Evolutionary conservation across 1,140 invertebrate genomes (phyloP).

Genomic region (Leptonema lineaticorne): DNA sequence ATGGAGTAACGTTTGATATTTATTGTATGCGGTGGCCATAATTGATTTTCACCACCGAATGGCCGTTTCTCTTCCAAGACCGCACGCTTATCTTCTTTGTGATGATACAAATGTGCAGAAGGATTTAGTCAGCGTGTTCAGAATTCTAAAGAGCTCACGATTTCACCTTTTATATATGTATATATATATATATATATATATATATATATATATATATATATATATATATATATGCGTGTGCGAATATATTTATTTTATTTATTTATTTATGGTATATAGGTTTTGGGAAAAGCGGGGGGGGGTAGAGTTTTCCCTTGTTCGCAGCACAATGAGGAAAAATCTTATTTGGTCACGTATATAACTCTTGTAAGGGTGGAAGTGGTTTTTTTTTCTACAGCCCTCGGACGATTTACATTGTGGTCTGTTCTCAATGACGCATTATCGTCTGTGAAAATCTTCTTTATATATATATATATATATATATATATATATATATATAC

Average conservation of each 20-base stretch:
- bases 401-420: constrained; percentile 19
- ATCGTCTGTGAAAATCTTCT: too few species aligned
- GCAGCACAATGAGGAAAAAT: constrained; percentile 18
- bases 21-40: constrained; percentile 3
- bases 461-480: too few species aligned
- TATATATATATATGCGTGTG: too few species aligned
- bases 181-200: too few species aligned
- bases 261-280: too few species aligned
- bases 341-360: constrained; percentile 20
- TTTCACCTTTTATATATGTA: constrained; percentile 16
- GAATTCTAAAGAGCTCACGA: neutral
- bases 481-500: neutral
- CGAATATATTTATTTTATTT: too few species aligned
- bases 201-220: too few species aligned
- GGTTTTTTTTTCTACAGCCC: too few species aligned
- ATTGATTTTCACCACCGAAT: neutral
- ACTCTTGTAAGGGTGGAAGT: too few species aligned
- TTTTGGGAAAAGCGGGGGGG: too few species aligned
- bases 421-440: neutral
- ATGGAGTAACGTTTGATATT: neutral
- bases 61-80: neutral
- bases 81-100: constrained; percentile 18
- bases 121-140: constrained; percentile 22
- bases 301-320: neutral
- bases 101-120: constrained; percentile 24